A percentile compares a stretch with the other conserved stretches of the same genome.
phyloP scores from a whole-genome alignment of 2,888 invertebrate genomes.

The Reticulitermes lucifugus region DNA sequence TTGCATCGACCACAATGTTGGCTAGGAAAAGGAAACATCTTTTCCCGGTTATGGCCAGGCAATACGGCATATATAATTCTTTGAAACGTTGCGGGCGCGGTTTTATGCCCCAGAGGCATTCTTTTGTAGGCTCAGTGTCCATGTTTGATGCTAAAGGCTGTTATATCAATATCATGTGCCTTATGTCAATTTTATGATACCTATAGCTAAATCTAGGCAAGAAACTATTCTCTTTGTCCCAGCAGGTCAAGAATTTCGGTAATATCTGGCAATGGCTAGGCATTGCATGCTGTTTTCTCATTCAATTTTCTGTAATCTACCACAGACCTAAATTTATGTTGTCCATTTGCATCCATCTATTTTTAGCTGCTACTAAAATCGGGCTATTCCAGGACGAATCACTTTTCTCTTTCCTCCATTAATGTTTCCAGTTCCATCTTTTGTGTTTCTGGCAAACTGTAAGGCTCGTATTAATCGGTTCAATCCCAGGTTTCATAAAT shows the following conservation, averaged over 20 bases:
- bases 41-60: no score
- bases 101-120: no score
- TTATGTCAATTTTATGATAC: background rate
- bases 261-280: constrained; percentile 6
- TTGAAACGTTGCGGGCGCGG: no score
- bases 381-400: background rate
- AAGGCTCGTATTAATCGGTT: background rate
- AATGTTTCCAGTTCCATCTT: background rate
- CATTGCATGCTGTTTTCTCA: background rate
- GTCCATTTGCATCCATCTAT: background rate
- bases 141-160: no score
- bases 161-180: background rate
- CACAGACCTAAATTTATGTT: background rate
- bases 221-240: background rate
- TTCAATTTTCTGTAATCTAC: constrained; percentile 3
- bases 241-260: background rate
- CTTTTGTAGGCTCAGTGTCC: background rate
- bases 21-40: no score
- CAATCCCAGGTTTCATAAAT: background rate
- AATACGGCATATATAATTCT: no score
- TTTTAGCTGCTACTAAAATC: background rate
- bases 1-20: no score
- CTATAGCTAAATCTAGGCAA: background rate
- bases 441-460: background rate
- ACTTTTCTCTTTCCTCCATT: background rate